Conservation (phyloP, 2,888 invertebrate genomes). For the Drosophila pseudotakahashii region DNA sequence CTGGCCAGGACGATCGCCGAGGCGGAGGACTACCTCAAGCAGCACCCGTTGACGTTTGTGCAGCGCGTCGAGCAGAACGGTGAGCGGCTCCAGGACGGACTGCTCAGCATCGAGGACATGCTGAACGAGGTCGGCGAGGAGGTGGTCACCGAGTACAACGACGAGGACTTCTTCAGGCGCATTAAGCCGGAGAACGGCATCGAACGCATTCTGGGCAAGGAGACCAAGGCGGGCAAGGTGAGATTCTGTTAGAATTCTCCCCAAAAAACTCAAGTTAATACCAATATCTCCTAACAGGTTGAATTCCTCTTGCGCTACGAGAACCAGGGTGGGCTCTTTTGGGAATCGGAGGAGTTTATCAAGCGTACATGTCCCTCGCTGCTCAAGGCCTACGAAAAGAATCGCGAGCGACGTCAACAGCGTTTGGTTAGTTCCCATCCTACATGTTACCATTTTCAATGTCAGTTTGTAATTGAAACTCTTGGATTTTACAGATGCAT, state of each 20-base stretch:
- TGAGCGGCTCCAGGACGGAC: slow-evolving; percentile 55
- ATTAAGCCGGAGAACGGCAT: slow-evolving; percentile 79
- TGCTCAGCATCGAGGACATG: slow-evolving; percentile 62
- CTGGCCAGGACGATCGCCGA: slow-evolving; percentile 73
- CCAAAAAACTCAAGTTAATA: neutral
- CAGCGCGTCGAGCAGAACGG: slow-evolving; percentile 65
- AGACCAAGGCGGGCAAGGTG: slow-evolving; percentile 77
- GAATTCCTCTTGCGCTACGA: slow-evolving; percentile 77
- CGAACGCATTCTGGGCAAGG: slow-evolving; percentile 76
- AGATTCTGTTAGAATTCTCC: slow-evolving; percentile 1
- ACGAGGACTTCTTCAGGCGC: slow-evolving; percentile 68
- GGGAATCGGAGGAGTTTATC: slow-evolving; percentile 78
- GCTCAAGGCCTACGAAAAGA: slow-evolving; percentile 73
- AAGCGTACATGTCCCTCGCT: slow-evolving; percentile 73
- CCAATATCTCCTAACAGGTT: slow-evolving; percentile 52
- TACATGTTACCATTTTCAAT: neutral
- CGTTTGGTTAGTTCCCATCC: slow-evolving; percentile 64
- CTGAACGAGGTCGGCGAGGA: slow-evolving; percentile 43
- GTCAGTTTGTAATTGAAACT: neutral
- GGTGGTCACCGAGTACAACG: slow-evolving; percentile 37
- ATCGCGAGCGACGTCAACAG: slow-evolving; percentile 75
- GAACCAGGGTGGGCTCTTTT: slow-evolving; percentile 71
- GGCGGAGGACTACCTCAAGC: slow-evolving; percentile 74
- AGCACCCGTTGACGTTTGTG: slow-evolving; percentile 78
- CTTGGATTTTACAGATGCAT: slow-evolving; percentile 68